phyloP scores from a whole-genome alignment of 2,113 vertebrate genomes.

The Kryptolebias marmoratus region DNA sequence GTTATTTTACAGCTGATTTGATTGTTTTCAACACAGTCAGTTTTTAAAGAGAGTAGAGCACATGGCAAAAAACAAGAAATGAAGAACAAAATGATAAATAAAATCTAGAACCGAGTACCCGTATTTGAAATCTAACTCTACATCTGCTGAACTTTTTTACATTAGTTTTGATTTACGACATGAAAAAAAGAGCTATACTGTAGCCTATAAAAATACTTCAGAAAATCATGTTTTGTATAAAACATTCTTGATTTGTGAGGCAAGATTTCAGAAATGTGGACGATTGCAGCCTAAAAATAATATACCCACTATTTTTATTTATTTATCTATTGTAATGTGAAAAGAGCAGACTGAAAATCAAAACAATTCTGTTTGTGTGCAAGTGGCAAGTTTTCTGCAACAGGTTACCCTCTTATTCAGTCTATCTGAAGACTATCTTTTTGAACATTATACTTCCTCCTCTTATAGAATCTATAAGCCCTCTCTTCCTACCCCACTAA shows the following conservation, averaged over 20 bases:
- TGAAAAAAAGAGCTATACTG: slow-evolving; percentile 14
- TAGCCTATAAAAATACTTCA: neutral
- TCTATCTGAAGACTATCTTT: neutral
- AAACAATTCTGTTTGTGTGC: neutral
- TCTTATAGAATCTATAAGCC: slow-evolving; percentile 24
- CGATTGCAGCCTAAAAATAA: neutral
- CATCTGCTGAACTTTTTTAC: slow-evolving; percentile 13
- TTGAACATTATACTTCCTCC: neutral
- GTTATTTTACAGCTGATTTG: slow-evolving; percentile 12
- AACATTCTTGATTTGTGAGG: neutral
- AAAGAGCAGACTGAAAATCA: neutral
- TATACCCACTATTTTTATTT: neutral
- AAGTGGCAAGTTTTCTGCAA: neutral
- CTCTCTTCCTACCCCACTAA: slow-evolving; percentile 12
- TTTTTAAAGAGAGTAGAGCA: neutral
- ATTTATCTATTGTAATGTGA: neutral
- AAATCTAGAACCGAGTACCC: neutral
- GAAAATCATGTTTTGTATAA: neutral
- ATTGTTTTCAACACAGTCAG: slow-evolving; percentile 1
- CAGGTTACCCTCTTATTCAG: slow-evolving; percentile 12
- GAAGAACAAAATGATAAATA: neutral
- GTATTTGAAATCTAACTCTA: neutral
- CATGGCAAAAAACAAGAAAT: neutral
- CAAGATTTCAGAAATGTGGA: neutral
- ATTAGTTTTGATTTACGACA: slow-evolving; percentile 10